Evolutionary conservation across 2,113 vertebrate genomes (phyloP), one percentile per base, ranked within the genome.

Genomic region (Rhineura floridana): DNA sequence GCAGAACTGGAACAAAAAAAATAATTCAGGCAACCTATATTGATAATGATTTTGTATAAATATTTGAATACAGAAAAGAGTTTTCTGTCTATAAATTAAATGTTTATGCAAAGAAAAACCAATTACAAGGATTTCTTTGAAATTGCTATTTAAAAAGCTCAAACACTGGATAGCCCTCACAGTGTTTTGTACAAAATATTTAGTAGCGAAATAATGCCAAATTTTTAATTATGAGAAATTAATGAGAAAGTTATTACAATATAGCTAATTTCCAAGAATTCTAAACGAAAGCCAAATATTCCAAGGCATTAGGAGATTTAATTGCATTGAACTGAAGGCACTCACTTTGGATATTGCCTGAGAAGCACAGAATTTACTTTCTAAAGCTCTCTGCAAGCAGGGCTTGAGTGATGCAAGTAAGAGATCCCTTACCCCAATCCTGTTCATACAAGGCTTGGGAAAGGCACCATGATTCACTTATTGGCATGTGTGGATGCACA

Each of bases 401-500:
- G 72, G 83, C 88, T 84, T 91, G 92, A 92, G 91, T 91, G 92
- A 94, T 88, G 91, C 85, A 94, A 95, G 95, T 94, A 96, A 95
- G 86, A 88, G 65, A 95, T 93, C 94, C 97, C 96, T 97, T 97
- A 97, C 96, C 96, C 97, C 97, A 97, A 96, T 97, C 97, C 97
- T 97, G 97, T 96, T 97, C 97, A 96, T 97, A 97, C 96, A 97
- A 97, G 96, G 97, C 97, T 97, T 97, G 97, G 97, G 96, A 97
- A 97, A 97, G 97, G 96, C 97, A 97, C 95, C 96, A 93, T 96
- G 95, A 97, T 95, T 97, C 96, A 97, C 96, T 97, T 97, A 97
- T 95, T 96, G 96, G 97, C 96, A 97, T 96, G 96, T 97, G 95
- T 96, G 95, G 95, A 96, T 96, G 94, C 95, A 98, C 93, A 97